Evolutionary conservation across 1,140 invertebrate species (phyloP), one percentile per base, ranked within the genome.

Genomic region (Orius insidiosus): DNA sequence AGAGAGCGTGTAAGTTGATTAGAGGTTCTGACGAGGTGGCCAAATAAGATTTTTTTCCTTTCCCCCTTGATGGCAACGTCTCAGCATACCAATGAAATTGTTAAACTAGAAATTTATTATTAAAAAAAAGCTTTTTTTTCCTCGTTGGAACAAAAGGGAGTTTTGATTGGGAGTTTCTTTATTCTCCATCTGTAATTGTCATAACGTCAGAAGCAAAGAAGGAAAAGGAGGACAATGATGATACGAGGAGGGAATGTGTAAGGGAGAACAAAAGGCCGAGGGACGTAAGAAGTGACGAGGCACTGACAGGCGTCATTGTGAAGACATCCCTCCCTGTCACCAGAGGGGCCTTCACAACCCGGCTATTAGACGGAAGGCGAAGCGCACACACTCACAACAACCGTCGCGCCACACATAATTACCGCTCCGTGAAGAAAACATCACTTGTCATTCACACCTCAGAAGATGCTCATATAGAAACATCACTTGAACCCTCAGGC

Each of bases 21-120:
- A 43, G 41, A 43, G 41, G 41, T 30, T 43, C 41, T 43, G 41
- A 43, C 41, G 41, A 43, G 41, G 41, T 43, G 41, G 41, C 41
- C 41, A 43, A 43, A 43, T 43, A 43, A 43, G 41, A 43, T 43
- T 43, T 43, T 30, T 24, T 9, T 19, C 31, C 6, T n/a, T n/a
- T n/a, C n/a, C 41, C 5, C 24, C 24, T n/a, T 36, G 14, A 36
- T n/a, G 41, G 31, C 41, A 31, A 43, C 41, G 31, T 30, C 41
- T 43, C 41, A 43, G 41, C 41, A 43, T 43, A 43, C 41, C 31
- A 43, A 43, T 30, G 24, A 24, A 24, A 24, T 24, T 24, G 24
- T 24, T 24, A 7, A 24, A 24, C 24, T 24, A 3, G 24, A 24
- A 24, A 24, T 4, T n/a, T n/a, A 24, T 24, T 24, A 24, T 24